Conservation (phyloP, 1,140 invertebrate genomes). For the Archivesica marissinica region DNA sequence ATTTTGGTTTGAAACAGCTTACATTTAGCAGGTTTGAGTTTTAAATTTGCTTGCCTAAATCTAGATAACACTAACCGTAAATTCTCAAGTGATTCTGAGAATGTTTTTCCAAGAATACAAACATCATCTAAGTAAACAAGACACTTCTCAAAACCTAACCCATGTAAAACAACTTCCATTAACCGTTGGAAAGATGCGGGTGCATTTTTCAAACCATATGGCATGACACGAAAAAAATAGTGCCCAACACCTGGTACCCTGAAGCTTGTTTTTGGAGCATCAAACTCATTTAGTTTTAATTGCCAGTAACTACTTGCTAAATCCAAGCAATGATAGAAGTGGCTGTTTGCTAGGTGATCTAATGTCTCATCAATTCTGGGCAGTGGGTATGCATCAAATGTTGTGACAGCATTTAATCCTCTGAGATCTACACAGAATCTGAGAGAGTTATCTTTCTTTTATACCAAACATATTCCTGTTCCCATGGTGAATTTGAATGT, state of each 20-base stretch:
- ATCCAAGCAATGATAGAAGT: slow-evolving; percentile 19
- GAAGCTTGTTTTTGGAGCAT: slow-evolving; percentile 51
- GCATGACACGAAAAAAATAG: slow-evolving; percentile 64
- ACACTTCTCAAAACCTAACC: slow-evolving; percentile 55
- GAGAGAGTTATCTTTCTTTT: slow-evolving; percentile 14
- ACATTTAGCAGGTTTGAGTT: slow-evolving; percentile 25
- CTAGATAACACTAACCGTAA: slow-evolving; percentile 8
- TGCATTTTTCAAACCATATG: slow-evolving; percentile 64
- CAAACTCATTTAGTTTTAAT: slow-evolving; percentile 20
- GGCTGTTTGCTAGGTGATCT: neutral
- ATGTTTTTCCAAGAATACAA: slow-evolving; percentile 35
- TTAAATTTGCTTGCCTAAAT: slow-evolving; percentile 18
- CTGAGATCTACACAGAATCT: slow-evolving; percentile 29
- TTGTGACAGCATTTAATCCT: slow-evolving; percentile 21
- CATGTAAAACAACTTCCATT: slow-evolving; percentile 69
- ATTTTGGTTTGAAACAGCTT: slow-evolving; percentile 37
- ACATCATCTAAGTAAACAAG: slow-evolving; percentile 64
- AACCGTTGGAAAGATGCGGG: slow-evolving; percentile 70
- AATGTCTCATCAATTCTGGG: slow-evolving; percentile 19
- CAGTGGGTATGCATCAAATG: neutral
- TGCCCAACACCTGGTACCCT: slow-evolving; percentile 28
- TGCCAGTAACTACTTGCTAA: slow-evolving; percentile 44
- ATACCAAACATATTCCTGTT: slow-evolving; percentile 82
- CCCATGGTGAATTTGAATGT: slow-evolving; percentile 83
- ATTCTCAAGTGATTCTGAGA: slow-evolving; percentile 19